phyloP scores from a whole-genome alignment of 1,140 invertebrate genomes.

The Zaprionus camerounensis region DNA sequence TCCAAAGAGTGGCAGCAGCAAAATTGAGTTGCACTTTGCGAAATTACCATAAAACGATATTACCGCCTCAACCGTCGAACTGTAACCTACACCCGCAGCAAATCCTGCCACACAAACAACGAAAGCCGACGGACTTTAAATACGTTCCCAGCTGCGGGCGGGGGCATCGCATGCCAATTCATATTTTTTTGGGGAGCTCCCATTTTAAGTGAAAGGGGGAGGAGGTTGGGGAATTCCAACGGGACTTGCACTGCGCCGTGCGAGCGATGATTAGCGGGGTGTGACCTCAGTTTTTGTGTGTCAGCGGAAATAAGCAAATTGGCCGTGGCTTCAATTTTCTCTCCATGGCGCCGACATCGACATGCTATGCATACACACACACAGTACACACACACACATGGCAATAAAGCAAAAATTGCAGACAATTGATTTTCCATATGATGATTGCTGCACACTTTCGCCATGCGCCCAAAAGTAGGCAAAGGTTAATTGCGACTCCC shows the following conservation, averaged over 20 bases:
- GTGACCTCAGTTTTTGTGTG: constrained; percentile 52
- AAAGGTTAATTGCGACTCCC: constrained; percentile 65
- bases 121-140: constrained; percentile 13
- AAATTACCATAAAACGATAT: constrained; percentile 80
- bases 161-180: constrained; percentile 31
- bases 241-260: background rate
- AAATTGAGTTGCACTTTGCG: constrained; percentile 74
- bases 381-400: background rate
- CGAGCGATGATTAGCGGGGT: constrained; percentile 1
- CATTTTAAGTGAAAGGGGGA: background rate
- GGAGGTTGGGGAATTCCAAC: background rate
- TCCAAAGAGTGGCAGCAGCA: constrained; percentile 47
- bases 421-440: constrained; percentile 83
- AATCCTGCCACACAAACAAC: background rate
- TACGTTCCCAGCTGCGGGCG: background rate
- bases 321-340: constrained; percentile 79
- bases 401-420: constrained; percentile 77
- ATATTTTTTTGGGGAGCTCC: constrained; percentile 31
- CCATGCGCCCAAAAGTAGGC: constrained; percentile 54
- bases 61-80: constrained; percentile 45
- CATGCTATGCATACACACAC: constrained; percentile 48
- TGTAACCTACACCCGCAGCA: constrained; percentile 22
- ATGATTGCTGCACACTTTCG: constrained; percentile 56
- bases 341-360: constrained; percentile 28
- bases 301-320: constrained; percentile 77